A percentile compares a stretch with the other conserved stretches of the same genome.
Conservation (phyloP, 2,113 vertebrate species). For the Myocastor coypus region DNA sequence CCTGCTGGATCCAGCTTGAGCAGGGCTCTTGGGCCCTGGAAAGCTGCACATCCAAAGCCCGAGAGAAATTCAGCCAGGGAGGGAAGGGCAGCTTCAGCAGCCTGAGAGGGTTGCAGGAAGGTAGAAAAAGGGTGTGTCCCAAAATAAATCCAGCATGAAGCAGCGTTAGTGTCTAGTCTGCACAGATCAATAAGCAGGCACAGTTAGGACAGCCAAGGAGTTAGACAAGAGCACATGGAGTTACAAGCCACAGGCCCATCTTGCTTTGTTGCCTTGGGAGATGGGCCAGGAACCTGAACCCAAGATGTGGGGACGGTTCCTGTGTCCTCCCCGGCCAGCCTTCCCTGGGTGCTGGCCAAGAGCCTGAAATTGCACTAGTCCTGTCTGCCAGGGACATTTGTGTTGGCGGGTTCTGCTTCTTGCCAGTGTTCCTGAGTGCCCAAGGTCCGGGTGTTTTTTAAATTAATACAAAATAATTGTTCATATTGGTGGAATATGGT, state of each 20-base stretch:
- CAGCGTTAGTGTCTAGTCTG: slow-evolving; percentile 54
- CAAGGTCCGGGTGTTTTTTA: no score
- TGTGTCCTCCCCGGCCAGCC: not conserved
- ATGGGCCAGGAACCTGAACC: not conserved
- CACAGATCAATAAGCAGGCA: slow-evolving; percentile 66
- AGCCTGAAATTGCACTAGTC: not conserved
- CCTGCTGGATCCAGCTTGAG: slow-evolving; percentile 8
- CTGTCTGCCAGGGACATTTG: not conserved
- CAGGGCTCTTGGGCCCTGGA: not conserved
- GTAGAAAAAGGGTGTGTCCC: not conserved
- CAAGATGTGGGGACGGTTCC: not conserved
- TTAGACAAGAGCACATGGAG: slow-evolving; percentile 41
- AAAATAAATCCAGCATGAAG: slow-evolving; percentile 61
- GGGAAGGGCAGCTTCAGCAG: slow-evolving; percentile 57
- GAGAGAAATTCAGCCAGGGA: slow-evolving; percentile 60
- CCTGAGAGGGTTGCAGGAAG: not conserved
- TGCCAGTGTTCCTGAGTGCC: not conserved
- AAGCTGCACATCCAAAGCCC: slow-evolving; percentile 32
- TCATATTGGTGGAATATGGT: not conserved
- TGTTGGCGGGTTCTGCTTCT: not conserved
- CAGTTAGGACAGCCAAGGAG: slow-evolving; percentile 60
- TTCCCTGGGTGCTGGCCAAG: not conserved
- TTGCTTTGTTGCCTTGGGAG: not conserved
- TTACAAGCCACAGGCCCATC: not conserved
- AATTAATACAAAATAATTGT: not conserved